phyloP scores from a whole-genome alignment of 2,888 invertebrate genomes.

The Drosophila mimica region DNA sequence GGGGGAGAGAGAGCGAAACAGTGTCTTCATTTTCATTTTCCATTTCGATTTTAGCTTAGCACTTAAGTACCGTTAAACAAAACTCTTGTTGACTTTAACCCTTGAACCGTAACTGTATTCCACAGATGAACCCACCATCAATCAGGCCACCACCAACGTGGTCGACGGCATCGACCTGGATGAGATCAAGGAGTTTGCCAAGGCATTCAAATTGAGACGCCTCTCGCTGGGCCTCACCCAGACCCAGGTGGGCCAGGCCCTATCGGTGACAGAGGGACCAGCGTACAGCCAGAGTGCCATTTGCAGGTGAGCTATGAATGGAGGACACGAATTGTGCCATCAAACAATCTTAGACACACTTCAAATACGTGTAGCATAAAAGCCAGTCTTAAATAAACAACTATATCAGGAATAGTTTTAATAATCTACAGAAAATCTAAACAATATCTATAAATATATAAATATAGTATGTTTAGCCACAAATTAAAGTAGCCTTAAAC shows the following conservation, averaged over 20 bases:
- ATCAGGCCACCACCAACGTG: slow-evolving; percentile 96
- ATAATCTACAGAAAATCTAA: neutral
- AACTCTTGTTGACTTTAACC: slow-evolving; percentile 38
- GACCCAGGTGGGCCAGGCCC: slow-evolving; percentile 98
- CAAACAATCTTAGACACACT: neutral
- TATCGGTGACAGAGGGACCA: slow-evolving; percentile 98
- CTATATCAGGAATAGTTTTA: neutral
- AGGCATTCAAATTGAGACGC: slow-evolving; percentile 97
- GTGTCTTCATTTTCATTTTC: slow-evolving; percentile 2
- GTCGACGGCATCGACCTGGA: slow-evolving; percentile 98
- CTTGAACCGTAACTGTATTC: slow-evolving; percentile 23
- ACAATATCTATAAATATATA: neutral
- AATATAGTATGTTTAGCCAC: neutral
- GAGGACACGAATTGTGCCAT: slow-evolving; percentile 17
- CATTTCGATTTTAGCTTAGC: slow-evolving; percentile 38
- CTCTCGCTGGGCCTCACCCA: slow-evolving; percentile 97
- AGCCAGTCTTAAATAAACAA: neutral
- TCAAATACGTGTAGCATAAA: neutral
- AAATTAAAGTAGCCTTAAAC: neutral
- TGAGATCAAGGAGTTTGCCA: slow-evolving; percentile 99
- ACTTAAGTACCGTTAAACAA: slow-evolving; percentile 42
- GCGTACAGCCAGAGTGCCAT: slow-evolving; percentile 99
- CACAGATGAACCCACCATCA: slow-evolving; percentile 95
- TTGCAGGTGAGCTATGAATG: slow-evolving; percentile 92
- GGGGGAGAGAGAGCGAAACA: neutral